These are phyloP conservation scores for Troglohyphantes excavatus DNA, from an alignment of 2,888 invertebrate genomes.

Conservation along the genomic window DNA sequence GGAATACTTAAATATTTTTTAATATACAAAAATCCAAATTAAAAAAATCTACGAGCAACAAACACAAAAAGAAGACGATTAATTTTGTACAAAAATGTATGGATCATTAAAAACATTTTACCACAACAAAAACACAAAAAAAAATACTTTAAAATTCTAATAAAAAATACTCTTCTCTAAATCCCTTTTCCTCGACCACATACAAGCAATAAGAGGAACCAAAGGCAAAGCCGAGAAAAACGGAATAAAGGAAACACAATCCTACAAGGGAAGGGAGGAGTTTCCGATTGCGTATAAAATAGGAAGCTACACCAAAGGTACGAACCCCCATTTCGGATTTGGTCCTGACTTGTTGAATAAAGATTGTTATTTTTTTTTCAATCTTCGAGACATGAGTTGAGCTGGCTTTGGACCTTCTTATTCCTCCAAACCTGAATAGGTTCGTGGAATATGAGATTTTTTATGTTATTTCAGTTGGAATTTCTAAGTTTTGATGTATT, in stretches of 20 bases:
- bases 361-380: not conserved
- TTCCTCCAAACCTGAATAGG: too few relatives aligned
- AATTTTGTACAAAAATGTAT: too few relatives aligned
- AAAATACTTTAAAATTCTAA: not conserved
- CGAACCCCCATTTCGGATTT: not conserved
- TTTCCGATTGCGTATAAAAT: slow-evolving; percentile 25
- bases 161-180: not conserved
- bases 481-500: too few relatives aligned
- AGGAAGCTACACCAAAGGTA: not conserved
- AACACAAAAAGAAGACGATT: too few relatives aligned
- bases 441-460: not conserved
- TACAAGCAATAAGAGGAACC: not conserved
- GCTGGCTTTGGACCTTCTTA: not conserved
- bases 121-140: too few relatives aligned
- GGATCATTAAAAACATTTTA: too few relatives aligned
- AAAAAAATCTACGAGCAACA: too few relatives aligned
- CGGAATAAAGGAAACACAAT: slow-evolving; percentile 1
- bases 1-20: too few relatives aligned
- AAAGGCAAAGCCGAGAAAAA: not conserved
- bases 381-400: not conserved
- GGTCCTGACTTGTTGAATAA: slow-evolving; percentile 23
- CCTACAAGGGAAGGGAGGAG: slow-evolving; percentile 22
- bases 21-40: too few relatives aligned
- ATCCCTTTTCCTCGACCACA: slow-evolving; percentile 18
- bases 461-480: not conserved